These are phyloP conservation scores for Scolopax bukidnonensis DNA, from an alignment of 2,797 vertebrate species.

Conservation along the genomic window DNA sequence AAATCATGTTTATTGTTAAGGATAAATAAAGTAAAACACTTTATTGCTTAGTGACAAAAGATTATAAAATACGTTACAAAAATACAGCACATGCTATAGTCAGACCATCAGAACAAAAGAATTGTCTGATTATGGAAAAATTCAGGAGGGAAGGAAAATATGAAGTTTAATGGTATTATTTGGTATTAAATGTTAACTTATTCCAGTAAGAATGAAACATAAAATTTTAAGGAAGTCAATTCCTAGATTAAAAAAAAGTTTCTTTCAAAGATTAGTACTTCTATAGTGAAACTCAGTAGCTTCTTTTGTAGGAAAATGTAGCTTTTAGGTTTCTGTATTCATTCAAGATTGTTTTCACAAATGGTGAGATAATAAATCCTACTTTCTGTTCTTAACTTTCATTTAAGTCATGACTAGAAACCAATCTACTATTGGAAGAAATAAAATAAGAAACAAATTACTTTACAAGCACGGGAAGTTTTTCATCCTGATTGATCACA, in stretches of 20 bases:
- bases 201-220: conserved; percentile 1
- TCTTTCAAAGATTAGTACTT: background rate
- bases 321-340: background rate
- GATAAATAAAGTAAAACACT: conserved; percentile 73
- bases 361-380: background rate
- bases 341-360: background rate
- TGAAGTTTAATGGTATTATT: conserved; percentile 40
- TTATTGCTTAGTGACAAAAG: conserved; percentile 62
- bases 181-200: conserved; percentile 53
- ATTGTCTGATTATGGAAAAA: conserved; percentile 48
- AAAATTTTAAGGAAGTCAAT: conserved; percentile 20
- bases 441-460: background rate
- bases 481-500: background rate
- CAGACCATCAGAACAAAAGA: background rate
- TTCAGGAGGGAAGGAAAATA: conserved; percentile 11
- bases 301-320: background rate
- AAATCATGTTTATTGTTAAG: conserved; percentile 68
- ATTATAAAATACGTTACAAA: conserved; percentile 48
- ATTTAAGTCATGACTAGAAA: background rate
- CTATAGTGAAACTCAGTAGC: background rate
- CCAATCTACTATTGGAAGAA: background rate
- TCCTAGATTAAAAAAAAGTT: background rate
- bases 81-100: background rate
- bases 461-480: background rate
- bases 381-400: background rate